A percentile compares a stretch with the other conserved stretches of the same genome.
Evolutionary conservation across 2,888 invertebrate species (phyloP).

Genomic region (Drosophila mayaguana): DNA sequence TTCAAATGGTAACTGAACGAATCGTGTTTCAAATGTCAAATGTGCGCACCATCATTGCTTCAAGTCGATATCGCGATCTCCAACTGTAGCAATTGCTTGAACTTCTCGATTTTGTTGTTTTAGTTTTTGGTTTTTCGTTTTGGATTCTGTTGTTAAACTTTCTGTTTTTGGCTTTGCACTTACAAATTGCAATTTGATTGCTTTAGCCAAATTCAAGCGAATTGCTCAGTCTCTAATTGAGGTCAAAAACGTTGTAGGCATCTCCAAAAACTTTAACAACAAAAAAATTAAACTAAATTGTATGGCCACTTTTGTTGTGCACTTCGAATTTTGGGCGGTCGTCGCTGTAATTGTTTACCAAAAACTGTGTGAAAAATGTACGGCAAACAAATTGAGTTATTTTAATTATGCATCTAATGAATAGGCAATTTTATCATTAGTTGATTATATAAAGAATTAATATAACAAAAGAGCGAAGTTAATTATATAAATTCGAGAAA

Average conservation of each 20-base stretch:
- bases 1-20: conserved; percentile 51
- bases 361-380: conserved; percentile 40
- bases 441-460: conserved; percentile 15
- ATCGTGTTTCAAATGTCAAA: conserved; percentile 78
- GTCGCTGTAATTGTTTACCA: conserved; percentile 24
- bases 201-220: conserved; percentile 39
- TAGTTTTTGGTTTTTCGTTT: conserved; percentile 31
- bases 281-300: conserved; percentile 2
- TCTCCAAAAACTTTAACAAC: conserved; percentile 49
- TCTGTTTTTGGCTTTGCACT: conserved; percentile 56
- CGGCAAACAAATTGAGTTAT: conserved; percentile 40
- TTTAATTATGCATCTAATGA: conserved; percentile 19
- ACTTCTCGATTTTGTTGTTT: conserved; percentile 50
- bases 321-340: conserved; percentile 25
- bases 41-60: conserved; percentile 43
- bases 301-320: conserved; percentile 14
- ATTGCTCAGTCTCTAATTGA: conserved; percentile 63
- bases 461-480: not conserved
- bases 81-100: conserved; percentile 66
- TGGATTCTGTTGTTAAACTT: conserved; percentile 49
- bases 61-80: conserved; percentile 38
- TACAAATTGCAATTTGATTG: conserved; percentile 77
- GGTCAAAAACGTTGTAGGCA: conserved; percentile 68
- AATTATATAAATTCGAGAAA: not conserved
- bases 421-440: conserved; percentile 15